Base-by-base conservation (phyloP, 2,797 vertebrate species). In the Chloroceryle amazona region DNA sequence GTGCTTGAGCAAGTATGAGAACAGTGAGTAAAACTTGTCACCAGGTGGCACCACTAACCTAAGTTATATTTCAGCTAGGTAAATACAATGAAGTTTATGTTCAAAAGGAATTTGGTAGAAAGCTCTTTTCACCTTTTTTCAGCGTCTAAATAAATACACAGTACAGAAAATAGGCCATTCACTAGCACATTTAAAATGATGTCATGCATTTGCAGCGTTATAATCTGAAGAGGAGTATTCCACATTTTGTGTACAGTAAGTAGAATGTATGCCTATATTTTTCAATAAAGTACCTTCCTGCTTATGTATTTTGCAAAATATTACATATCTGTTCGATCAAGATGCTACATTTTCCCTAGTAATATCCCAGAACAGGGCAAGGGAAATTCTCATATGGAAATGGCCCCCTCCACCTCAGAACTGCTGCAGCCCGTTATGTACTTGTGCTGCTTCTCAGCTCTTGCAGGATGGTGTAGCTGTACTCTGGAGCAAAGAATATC, bases 1-100 rank as follows among this genome's bases (percentile, higher is more conserved):
- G 46, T 70, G 62, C 31, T 61, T 88, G 55, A 29, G 49, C 72
- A 90, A 20, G 39, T 67, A 37, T 60, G 41, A 78, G 63, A 95
- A 90, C 78, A 92, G 33, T 1, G 49, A 91, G 49, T 39, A 73
- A 68, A 66, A 61, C 88, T 97, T 97, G 98, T 97, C 98, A 98
- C 97, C 98, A 98, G 98, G 96, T 98, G 98, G 98, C 98, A 97
- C 98, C 97, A 98, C 98, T 97, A 97, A 97, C 97, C 97, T 95
- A 96, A 97, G 89, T 98, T 98, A 94, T 82, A 46, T 81, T 90
- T 93, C 82, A 72, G 58, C 16, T 93, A 19, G 41, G 37, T 73
- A 78, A 76, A 17, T 70, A 51, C 37, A n/a, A 13, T 33, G 75
- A 75, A 66, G 58, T 84, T 95, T 88, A n/a, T 88, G 63, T 90